phyloP scores from a whole-genome alignment of 1,140 invertebrate species.

The Trinorchestia longiramus region DNA sequence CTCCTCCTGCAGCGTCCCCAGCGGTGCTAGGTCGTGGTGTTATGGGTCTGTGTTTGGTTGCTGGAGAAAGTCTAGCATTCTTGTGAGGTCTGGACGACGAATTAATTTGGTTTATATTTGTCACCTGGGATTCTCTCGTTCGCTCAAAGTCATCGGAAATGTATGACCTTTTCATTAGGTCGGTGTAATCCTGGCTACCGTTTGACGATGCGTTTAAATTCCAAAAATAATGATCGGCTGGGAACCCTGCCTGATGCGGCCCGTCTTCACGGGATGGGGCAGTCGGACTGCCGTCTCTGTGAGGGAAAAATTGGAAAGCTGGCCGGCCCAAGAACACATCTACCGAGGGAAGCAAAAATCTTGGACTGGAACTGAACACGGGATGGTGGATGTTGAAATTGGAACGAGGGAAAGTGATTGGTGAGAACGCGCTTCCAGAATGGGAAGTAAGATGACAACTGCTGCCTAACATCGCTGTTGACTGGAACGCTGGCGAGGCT shows the following conservation, averaged over 20 bases:
- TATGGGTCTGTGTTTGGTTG: background rate
- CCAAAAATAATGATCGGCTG: background rate
- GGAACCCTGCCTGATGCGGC: background rate
- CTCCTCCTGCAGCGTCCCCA: background rate
- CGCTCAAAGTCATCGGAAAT: background rate
- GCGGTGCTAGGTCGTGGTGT: too few species aligned
- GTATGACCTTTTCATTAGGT: background rate
- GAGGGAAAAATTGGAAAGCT: background rate
- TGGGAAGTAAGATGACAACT: background rate
- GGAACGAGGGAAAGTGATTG: background rate
- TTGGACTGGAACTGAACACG: background rate
- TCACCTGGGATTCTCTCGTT: background rate
- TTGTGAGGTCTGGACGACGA: background rate
- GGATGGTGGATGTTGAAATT: constrained; percentile 1
- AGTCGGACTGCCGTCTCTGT: background rate
- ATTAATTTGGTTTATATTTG: background rate
- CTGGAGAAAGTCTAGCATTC: background rate
- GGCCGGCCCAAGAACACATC: background rate
- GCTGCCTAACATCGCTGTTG: too few species aligned
- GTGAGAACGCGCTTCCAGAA: background rate
- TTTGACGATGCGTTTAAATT: background rate
- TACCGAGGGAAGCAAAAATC: background rate
- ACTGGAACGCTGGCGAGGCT: background rate
- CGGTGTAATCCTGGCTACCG: background rate
- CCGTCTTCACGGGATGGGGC: background rate